Evolutionary conservation across 2,797 vertebrate species (phyloP).

Genomic region (Poeciliopsis infans): DNA sequence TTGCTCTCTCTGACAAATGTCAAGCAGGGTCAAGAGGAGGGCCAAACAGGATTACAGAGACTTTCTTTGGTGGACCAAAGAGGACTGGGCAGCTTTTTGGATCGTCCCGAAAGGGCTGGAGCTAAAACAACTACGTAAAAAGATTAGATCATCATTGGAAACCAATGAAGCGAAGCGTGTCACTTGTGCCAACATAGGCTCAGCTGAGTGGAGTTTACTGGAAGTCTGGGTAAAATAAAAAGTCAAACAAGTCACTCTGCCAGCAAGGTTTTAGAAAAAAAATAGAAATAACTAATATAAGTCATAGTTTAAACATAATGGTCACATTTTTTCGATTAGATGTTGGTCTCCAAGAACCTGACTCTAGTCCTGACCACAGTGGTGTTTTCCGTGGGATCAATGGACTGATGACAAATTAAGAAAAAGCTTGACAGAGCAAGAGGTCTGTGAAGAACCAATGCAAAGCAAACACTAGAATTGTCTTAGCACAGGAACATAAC

Average conservation of each 20-base stretch:
- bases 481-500: neutral
- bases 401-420: neutral
- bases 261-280: neutral
- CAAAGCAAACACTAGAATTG: neutral
- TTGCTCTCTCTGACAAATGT: constrained; percentile 59
- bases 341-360: neutral
- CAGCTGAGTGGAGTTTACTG: constrained; percentile 38
- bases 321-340: neutral
- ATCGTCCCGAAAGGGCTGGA: constrained; percentile 49
- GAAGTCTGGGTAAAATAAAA: constrained; percentile 25
- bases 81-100: constrained; percentile 12
- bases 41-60: constrained; percentile 37
- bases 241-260: constrained; percentile 7
- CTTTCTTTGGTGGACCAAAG: constrained; percentile 41
- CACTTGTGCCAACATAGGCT: constrained; percentile 61
- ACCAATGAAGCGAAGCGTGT: constrained; percentile 28
- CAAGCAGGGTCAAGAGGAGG: constrained; percentile 36
- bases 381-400: neutral
- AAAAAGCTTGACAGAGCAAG: neutral
- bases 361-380: neutral
- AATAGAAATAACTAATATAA: neutral
- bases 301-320: neutral
- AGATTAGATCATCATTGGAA: constrained; percentile 63
- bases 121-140: constrained; percentile 48
- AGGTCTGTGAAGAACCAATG: neutral